phyloP scores from a whole-genome alignment of 2,888 invertebrate genomes.

The Sphaerophoria taeniata region DNA sequence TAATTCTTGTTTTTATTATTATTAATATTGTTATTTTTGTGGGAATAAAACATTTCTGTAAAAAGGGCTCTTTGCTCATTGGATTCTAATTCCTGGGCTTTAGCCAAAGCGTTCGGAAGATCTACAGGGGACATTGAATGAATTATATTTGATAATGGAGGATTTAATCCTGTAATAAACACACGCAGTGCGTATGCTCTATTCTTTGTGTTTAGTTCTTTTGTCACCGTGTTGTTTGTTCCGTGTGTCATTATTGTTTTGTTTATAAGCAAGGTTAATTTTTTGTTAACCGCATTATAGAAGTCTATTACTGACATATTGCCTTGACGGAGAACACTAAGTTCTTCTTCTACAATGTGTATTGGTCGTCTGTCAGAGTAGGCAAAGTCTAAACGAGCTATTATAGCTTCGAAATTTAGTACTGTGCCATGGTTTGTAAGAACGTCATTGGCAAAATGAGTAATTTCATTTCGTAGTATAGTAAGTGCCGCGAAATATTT shows the following conservation, averaged over 20 bases:
- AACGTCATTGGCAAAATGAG: too few species aligned
- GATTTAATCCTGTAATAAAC: neutral
- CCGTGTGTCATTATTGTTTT: conserved; percentile 15
- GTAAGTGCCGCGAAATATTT: too few species aligned
- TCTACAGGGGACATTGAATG: neutral
- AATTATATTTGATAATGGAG: neutral
- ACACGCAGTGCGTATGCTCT: conserved; percentile 2
- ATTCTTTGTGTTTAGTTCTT: conserved; percentile 1
- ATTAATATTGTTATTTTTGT: neutral
- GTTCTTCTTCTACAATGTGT: neutral
- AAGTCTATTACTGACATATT: neutral
- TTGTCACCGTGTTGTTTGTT: neutral
- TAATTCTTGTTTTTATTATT: neutral
- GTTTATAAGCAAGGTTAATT: neutral
- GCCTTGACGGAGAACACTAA: neutral
- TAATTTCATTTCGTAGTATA: too few species aligned
- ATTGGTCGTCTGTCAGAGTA: conserved; percentile 1
- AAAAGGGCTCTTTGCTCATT: neutral
- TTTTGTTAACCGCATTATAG: neutral
- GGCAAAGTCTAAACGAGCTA: neutral
- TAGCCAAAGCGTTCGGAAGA: neutral
- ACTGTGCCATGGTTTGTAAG: conserved; percentile 3
- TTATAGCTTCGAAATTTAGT: conserved; percentile 1
- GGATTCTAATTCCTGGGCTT: neutral
- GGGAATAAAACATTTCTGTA: neutral